These are phyloP conservation scores for Apamea sordens DNA, from an alignment of 2,888 invertebrate genomes.

Conservation along the genomic window DNA sequence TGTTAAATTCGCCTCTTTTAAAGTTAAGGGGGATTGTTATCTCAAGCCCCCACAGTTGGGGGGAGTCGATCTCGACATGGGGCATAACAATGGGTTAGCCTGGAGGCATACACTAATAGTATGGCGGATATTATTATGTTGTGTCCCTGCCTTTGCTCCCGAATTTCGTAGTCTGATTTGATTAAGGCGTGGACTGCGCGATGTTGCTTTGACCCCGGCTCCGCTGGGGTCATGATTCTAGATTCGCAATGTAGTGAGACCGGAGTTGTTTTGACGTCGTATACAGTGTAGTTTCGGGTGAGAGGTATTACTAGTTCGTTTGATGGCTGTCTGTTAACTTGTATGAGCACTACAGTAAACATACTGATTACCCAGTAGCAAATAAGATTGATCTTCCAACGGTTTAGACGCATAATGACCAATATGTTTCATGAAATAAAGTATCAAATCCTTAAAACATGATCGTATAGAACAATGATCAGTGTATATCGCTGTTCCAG, in stretches of 20 bases:
- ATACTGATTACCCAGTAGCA: not conserved
- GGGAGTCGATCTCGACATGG: slow-evolving; percentile 19
- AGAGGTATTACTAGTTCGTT: not conserved
- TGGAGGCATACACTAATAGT: slow-evolving; percentile 20
- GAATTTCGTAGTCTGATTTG: slow-evolving; percentile 18
- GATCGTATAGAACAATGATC: not conserved
- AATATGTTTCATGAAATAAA: not conserved
- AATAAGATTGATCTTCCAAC: not conserved
- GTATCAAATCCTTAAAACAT: not conserved
- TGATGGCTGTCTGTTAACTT: not conserved
- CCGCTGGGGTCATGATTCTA: not conserved
- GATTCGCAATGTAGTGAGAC: not conserved
- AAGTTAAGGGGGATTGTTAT: slow-evolving; percentile 36
- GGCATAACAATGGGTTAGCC: slow-evolving; percentile 32
- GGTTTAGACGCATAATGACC: too few relatives aligned
- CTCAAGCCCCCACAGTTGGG: slow-evolving; percentile 6
- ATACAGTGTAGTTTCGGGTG: not conserved
- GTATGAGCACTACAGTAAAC: not conserved
- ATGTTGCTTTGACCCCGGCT: not conserved
- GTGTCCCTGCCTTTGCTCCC: slow-evolving; percentile 14
- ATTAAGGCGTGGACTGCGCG: slow-evolving; percentile 5
- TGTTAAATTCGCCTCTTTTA: slow-evolving; percentile 13
- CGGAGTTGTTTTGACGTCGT: not conserved
- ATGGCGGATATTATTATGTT: slow-evolving; percentile 1
- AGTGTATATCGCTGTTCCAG: not conserved